phyloP scores from a whole-genome alignment of 1,140 invertebrate genomes.

The Papilio polytes region DNA sequence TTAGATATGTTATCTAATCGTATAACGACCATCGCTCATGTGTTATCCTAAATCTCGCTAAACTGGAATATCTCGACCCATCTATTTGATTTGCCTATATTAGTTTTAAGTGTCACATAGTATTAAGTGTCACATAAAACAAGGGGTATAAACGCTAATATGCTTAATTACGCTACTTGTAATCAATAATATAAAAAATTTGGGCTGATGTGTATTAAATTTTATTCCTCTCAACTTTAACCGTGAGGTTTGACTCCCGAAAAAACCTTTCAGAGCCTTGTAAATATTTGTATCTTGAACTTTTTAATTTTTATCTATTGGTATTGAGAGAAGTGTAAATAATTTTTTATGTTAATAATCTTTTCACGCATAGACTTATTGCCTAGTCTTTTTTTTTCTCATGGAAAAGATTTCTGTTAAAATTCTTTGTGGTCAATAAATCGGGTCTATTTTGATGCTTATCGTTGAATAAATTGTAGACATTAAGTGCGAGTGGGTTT shows the following conservation, averaged over 20 bases:
- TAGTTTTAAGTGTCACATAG: not conserved
- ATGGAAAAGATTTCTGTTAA: not conserved
- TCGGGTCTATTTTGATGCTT: conserved; percentile 13
- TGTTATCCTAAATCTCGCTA: conserved; percentile 1
- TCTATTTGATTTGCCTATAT: not conserved
- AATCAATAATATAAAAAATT: no score
- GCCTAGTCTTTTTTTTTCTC: not conserved
- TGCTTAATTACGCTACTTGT: no score
- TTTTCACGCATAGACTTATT: not conserved
- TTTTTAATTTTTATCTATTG: not conserved
- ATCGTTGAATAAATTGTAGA: conserved; percentile 8
- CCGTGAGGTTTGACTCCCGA: not conserved
- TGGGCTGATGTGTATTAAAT: no score
- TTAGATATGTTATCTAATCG: conserved; percentile 24
- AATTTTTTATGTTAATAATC: no score
- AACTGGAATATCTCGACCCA: not conserved
- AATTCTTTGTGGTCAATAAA: conserved; percentile 14
- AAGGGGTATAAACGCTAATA: not conserved
- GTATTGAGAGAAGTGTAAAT: no score
- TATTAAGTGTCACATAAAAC: no score
- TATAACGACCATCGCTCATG: conserved; percentile 8
- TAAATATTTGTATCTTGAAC: no score
- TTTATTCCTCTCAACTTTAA: no score
- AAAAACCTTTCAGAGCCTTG: no score
- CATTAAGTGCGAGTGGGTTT: conserved; percentile 13